Base-by-base conservation (phyloP, 2,888 invertebrate species). In the Nudaria mundana region DNA sequence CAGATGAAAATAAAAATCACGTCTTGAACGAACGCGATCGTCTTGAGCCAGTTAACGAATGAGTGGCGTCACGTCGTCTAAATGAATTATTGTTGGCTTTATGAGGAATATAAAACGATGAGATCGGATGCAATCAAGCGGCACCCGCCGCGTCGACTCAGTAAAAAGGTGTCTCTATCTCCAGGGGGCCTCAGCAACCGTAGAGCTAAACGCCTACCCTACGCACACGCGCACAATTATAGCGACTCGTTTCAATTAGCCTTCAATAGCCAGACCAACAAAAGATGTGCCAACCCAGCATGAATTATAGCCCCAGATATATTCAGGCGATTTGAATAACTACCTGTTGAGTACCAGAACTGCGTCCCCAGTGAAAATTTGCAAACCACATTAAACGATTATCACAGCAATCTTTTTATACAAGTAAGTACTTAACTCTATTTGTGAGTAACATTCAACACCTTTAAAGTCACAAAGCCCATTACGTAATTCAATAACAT, bases 61-160 rank as follows among this genome's bases (percentile, higher is more conserved):
- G 83, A 86, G 84, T 85, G 86, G 85, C 87, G 76, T 86, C 87
- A 87, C 86, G 85, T 87, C 79, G 80, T 81, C 84, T 86, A 87
- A 86, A 88, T 88, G 87, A 87, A 86, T 87, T 83, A 87, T 87
- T 86, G 85, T 86, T 83, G 86, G 86, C 83, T 86, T 88, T 87
- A 86, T 86, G 83, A 75, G 72, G 83, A 80, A 80, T 77, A 84
- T 86, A 85, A 86, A 85, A 81, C 82, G 87, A 85, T 84, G 86
- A 85, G 83, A 81, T 83, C 84, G 82, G 80, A 86, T 79, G 87
- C 87, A 88, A 88, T 88, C 87, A 87, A 72, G 75, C 81, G 82
- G 79, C 86, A 81, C 88, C 87, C 85, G 87, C 75, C 66, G 87
- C 66, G 86, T 73, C 71, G 70, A 59, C 73, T 73, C 62, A 76